These are phyloP conservation scores for Drepana falcataria DNA, from an alignment of 2,888 invertebrate genomes.

Conservation along the genomic window DNA sequence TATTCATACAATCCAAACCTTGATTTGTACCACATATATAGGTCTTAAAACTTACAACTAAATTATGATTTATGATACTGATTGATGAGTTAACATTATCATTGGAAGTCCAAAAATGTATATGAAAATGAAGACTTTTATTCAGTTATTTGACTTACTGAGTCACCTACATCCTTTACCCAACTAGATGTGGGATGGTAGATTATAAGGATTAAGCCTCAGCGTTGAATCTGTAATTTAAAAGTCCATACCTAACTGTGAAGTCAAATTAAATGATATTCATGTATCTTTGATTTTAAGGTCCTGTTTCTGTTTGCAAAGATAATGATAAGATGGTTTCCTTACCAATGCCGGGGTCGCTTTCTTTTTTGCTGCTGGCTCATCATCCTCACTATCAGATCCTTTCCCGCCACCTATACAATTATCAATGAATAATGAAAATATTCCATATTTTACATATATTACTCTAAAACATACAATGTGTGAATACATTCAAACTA, in stretches of 20 bases:
- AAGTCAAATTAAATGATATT: neutral
- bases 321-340: conserved; percentile 8
- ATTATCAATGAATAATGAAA: conserved; percentile 2
- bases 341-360: conserved; percentile 79
- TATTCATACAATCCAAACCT: too few species aligned
- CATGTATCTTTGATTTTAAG: neutral
- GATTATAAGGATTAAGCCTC: neutral
- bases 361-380: conserved; percentile 87
- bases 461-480: conserved; percentile 21
- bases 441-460: neutral
- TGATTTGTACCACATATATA: neutral
- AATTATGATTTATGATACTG: neutral
- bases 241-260: neutral
- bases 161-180: neutral
- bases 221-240: neutral
- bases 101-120: neutral
- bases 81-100: neutral
- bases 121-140: neutral
- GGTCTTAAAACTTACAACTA: neutral
- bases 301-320: neutral
- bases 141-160: neutral
- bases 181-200: neutral
- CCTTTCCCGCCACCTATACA: conserved; percentile 82
- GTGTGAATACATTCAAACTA: conserved; percentile 45
- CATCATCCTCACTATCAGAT: conserved; percentile 91